These are phyloP conservation scores for Streblospio benedicti DNA, from an alignment of 1,140 invertebrate genomes.

Conservation along the genomic window DNA sequence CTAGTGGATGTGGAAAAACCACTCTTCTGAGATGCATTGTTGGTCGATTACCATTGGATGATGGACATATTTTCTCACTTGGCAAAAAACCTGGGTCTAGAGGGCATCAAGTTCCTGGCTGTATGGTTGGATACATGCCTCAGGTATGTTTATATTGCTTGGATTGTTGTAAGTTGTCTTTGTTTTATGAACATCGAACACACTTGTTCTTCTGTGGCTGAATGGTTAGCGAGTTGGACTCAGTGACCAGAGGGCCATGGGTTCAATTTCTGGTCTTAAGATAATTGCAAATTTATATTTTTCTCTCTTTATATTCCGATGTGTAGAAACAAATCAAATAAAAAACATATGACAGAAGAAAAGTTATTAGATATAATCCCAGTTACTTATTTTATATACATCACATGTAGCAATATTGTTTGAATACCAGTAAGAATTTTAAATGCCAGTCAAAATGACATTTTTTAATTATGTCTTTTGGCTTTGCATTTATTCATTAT, in stretches of 20 bases:
- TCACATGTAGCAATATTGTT: not conserved
- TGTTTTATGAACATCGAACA: not conserved
- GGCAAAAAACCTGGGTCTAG: constrained; percentile 37
- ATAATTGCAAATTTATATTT: not conserved
- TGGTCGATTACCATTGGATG: constrained; percentile 35
- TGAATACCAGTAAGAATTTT: not conserved
- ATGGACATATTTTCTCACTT: constrained; percentile 37
- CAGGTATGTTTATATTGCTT: constrained; percentile 25
- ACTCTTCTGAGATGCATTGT: constrained; percentile 45
- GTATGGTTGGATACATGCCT: constrained; percentile 48
- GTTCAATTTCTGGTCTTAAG: not conserved
- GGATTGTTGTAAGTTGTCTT: not conserved
- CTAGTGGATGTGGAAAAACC: constrained; percentile 47
- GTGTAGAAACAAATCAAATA: not conserved
- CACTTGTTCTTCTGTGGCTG: not conserved
- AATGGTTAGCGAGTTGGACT: not conserved
- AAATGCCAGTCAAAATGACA: not conserved
- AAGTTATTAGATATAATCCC: not conserved
- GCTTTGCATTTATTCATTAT: too few species aligned
- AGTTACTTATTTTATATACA: not conserved
- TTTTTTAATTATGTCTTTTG: not conserved
- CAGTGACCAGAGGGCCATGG: not conserved
- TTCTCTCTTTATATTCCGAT: not conserved
- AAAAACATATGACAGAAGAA: not conserved
- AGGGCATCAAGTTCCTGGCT: constrained; percentile 43